Evolutionary conservation across 30 jellyfish, hydroid and myxozoan species (phyloP).

Genomic region (Cassiopea andromeda): DNA sequence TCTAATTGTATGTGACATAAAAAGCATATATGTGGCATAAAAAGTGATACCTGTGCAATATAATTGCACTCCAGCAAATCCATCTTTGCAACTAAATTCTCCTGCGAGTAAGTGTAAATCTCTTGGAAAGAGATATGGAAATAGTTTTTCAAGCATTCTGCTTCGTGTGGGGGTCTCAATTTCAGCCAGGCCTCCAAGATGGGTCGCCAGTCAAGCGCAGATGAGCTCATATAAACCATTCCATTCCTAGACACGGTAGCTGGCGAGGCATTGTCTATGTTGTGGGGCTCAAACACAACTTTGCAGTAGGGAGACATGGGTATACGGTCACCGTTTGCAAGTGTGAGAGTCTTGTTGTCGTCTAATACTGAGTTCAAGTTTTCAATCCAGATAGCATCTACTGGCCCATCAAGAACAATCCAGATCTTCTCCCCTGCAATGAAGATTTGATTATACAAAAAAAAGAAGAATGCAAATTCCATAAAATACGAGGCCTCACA

Average conservation of each 20-base stretch:
- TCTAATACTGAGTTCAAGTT: slow-evolving; percentile 88
- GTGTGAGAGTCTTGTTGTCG: slow-evolving; percentile 81
- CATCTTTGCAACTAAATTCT: slow-evolving; percentile 77
- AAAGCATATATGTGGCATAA: too few species aligned
- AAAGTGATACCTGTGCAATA: slow-evolving; percentile 88
- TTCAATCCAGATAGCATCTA: slow-evolving; percentile 91
- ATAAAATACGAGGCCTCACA: too few species aligned
- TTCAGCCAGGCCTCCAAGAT: slow-evolving; percentile 88
- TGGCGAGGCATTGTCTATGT: slow-evolving; percentile 92
- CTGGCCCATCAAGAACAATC: slow-evolving; percentile 93
- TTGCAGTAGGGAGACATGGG: slow-evolving; percentile 91
- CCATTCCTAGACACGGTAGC: slow-evolving; percentile 92
- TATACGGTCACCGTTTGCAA: slow-evolving; percentile 90
- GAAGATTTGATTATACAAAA: background rate
- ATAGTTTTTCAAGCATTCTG: slow-evolving; percentile 52
- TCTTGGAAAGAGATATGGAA: slow-evolving; percentile 81
- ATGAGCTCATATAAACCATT: slow-evolving; percentile 92
- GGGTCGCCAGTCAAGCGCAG: slow-evolving; percentile 90
- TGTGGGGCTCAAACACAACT: slow-evolving; percentile 85
- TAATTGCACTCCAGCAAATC: slow-evolving; percentile 90
- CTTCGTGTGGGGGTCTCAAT: slow-evolving; percentile 57
- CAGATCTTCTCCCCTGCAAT: slow-evolving; percentile 80
- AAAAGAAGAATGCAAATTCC: too few species aligned
- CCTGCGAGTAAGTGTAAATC: slow-evolving; percentile 66
- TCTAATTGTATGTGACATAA: too few species aligned